Evolutionary conservation across 1,140 invertebrate genomes (phyloP).

Genomic region (Bombus impatiens): DNA sequence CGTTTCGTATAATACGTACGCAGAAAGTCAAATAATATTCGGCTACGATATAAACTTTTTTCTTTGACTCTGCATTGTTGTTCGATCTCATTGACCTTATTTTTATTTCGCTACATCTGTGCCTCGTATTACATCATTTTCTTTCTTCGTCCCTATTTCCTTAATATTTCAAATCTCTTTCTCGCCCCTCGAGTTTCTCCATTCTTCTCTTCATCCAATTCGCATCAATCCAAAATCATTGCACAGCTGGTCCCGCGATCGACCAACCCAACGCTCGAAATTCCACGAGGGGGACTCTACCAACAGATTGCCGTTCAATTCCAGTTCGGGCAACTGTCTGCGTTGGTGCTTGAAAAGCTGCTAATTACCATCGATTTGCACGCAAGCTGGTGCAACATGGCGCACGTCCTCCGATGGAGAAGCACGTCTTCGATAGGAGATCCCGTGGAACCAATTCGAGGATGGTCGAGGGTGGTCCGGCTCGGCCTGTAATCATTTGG

Average conservation of each 20-base stretch:
- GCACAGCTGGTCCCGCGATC: not conserved
- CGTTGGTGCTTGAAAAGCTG: constrained; percentile 25
- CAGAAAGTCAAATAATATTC: no score
- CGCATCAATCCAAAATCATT: not conserved
- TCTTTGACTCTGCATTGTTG: no score
- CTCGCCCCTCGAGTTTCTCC: not conserved
- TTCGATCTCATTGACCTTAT: no score
- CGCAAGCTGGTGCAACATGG: not conserved
- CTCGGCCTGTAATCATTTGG: constrained; percentile 51
- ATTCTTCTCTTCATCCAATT: not conserved
- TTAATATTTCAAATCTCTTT: not conserved
- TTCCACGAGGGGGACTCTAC: not conserved
- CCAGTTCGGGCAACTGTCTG: not conserved
- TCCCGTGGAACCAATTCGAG: not conserved
- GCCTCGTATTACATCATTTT: no score
- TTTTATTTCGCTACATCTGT: no score
- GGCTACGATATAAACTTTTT: no score
- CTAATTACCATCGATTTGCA: constrained; percentile 53
- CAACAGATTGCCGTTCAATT: not conserved
- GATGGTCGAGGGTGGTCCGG: constrained; percentile 4
- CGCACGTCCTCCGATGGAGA: not conserved
- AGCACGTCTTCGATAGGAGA: not conserved
- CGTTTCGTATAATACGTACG: no score
- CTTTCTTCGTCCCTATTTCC: no score
- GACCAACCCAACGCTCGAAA: not conserved